Evolutionary conservation across 2,797 vertebrate genomes (phyloP).

Genomic region (Characodon lateralis): DNA sequence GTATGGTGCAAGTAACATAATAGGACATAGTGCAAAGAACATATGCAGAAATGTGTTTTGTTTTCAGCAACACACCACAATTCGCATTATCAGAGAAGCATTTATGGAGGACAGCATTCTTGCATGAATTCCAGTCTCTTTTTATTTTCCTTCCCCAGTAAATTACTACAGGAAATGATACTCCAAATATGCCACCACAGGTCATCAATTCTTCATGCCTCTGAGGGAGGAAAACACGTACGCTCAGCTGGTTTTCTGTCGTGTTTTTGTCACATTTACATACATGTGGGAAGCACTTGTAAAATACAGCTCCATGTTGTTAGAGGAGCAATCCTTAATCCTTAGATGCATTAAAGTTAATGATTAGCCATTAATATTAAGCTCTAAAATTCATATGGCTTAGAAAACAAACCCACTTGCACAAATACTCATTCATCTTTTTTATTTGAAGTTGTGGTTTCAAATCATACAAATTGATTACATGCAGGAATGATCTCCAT

Average conservation of each 20-base stretch:
- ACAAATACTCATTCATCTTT: not conserved
- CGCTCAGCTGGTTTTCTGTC: conserved; percentile 47
- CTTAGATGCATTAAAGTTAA: conserved; percentile 1
- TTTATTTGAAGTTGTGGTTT: conserved; percentile 11
- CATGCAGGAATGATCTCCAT: conserved; percentile 33
- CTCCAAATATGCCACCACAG: conserved; percentile 74
- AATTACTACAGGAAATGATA: conserved; percentile 75
- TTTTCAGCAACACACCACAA: conserved; percentile 8
- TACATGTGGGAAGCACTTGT: conserved; percentile 15
- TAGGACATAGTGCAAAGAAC: conserved; percentile 18
- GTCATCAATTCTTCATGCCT: conserved; percentile 74
- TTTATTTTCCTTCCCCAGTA: conserved; percentile 24
- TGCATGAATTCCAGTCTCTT: conserved; percentile 21
- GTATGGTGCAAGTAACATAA: conserved; percentile 12
- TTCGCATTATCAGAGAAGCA: conserved; percentile 34
- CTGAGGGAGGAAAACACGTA: conserved; percentile 47
- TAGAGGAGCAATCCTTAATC: not conserved
- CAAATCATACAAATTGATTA: conserved; percentile 25
- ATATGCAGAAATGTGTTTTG: conserved; percentile 7
- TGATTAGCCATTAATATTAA: conserved; percentile 8
- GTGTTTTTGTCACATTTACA: conserved; percentile 35
- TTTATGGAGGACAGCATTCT: conserved; percentile 35
- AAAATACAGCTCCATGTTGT: conserved; percentile 15
- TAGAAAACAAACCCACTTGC: conserved; percentile 22
- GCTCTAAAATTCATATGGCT: not conserved